These are phyloP conservation scores for Akabosia matsudoensis DNA, from an alignment of 1,140 invertebrate genomes.

Conservation along the genomic window DNA sequence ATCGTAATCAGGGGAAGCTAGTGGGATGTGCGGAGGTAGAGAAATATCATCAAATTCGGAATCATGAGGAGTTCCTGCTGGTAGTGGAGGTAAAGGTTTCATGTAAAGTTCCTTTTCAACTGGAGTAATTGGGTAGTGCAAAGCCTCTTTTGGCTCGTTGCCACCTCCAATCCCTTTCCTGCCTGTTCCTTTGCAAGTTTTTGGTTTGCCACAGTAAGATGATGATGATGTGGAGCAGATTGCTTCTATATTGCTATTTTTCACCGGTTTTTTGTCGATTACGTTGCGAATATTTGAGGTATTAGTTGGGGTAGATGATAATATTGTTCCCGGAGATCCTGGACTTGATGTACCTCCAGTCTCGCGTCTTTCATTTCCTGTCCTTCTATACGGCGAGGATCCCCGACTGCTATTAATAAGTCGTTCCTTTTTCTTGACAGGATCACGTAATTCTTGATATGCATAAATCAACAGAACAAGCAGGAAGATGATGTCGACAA, in stretches of 20 bases:
- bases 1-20: slow-evolving; percentile 1
- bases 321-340: neutral
- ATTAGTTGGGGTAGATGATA: slow-evolving; percentile 1
- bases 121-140: slow-evolving; percentile 20
- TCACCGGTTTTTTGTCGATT: neutral
- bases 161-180: slow-evolving; percentile 13
- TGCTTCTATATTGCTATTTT: slow-evolving; percentile 21
- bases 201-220: neutral
- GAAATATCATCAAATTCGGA: slow-evolving; percentile 21
- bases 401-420: neutral
- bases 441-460: slow-evolving; percentile 19
- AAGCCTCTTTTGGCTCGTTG: neutral
- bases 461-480: neutral
- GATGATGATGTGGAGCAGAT: neutral
- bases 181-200: neutral
- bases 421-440: neutral
- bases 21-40: neutral
- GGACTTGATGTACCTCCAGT: neutral
- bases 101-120: neutral
- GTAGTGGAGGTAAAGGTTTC: slow-evolving; percentile 12
- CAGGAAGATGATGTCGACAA: neutral
- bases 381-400: neutral
- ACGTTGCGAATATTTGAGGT: slow-evolving; percentile 11
- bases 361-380: neutral
- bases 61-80: neutral